phyloP scores from a whole-genome alignment of 2,797 vertebrate genomes.

The Moxostoma hubbsi region DNA sequence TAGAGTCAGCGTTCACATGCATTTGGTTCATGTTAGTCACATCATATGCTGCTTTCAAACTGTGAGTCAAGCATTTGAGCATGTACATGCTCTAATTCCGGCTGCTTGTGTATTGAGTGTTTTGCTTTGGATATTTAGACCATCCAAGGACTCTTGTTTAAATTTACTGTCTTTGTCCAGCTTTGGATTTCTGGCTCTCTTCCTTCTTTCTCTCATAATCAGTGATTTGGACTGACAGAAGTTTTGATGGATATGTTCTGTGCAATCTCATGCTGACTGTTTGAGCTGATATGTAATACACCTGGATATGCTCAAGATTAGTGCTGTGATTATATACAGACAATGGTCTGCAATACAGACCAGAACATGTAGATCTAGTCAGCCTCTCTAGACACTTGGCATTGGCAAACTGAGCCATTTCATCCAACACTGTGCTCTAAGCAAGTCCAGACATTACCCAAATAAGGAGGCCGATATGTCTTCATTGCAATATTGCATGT shows the following conservation, averaged over 20 bases:
- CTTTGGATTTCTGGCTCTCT: slow-evolving; percentile 36
- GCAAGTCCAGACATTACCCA: slow-evolving; percentile 47
- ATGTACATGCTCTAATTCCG: slow-evolving; percentile 61
- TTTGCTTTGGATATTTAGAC: slow-evolving; percentile 60
- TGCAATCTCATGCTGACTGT: slow-evolving; percentile 54
- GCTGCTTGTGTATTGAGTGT: slow-evolving; percentile 59
- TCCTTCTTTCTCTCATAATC: slow-evolving; percentile 32
- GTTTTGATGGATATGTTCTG: slow-evolving; percentile 55
- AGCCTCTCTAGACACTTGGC: slow-evolving; percentile 41
- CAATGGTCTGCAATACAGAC: slow-evolving; percentile 28
- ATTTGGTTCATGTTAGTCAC: slow-evolving; percentile 69
- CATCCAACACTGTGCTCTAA: slow-evolving; percentile 37
- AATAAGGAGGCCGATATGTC: slow-evolving; percentile 44
- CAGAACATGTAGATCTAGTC: slow-evolving; percentile 36
- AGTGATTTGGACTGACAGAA: slow-evolving; percentile 47
- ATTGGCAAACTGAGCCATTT: slow-evolving; percentile 47
- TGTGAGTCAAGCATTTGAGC: slow-evolving; percentile 44
- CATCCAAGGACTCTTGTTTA: slow-evolving; percentile 62
- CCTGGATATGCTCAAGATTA: slow-evolving; percentile 56
- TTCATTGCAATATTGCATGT: slow-evolving; percentile 5
- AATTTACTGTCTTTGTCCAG: slow-evolving; percentile 62
- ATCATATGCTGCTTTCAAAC: slow-evolving; percentile 60
- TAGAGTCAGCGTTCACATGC: slow-evolving; percentile 36
- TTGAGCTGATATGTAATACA: slow-evolving; percentile 55
- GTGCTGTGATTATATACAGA: slow-evolving; percentile 41